Base-by-base conservation (phyloP, 2,888 invertebrate species). In the Caenorhabditis angaria region DNA sequence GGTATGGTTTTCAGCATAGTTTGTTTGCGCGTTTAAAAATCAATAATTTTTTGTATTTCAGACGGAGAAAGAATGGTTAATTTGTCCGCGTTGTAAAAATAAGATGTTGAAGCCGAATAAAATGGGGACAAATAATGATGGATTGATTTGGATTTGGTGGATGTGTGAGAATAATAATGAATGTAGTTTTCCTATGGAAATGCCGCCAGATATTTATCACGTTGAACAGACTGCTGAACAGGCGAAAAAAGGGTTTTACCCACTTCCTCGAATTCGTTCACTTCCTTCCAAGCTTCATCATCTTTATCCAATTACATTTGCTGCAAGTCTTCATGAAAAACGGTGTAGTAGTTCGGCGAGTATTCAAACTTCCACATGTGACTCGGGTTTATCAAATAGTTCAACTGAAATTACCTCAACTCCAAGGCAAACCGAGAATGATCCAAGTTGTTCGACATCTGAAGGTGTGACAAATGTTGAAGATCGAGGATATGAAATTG, bases 141-240 rank as follows among this genome's bases (percentile, higher is more conserved):
- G 72, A 22, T 8, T 47, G 18, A 47, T 24, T 8, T 59, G 50
- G 35, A 29, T 65, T 27, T 73, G 68, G 68, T 73, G 73, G 73
- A 32, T 69, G 2, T 73, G 73, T 60, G 62, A 65, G 24, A 68
- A 67, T 51, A 61, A 28, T 41, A 22, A 53, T n/a, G 72, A 18
- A 41, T 18, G 41, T 78, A 51, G 60, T 55, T 67, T 61, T 50
- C 22, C 47, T 51, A 14, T 84, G 32, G 79, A 81, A 48, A 79
- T 85, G 78, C 86, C 86, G 3, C 56, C 77, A 3, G 72, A 83
- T 4, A 77, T 86, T 35, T 86, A 77, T 58, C 82, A 83, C 76
- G 76, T 80, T 22, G 70, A 59, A 8, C 74, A 84, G 55, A 77
- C 75, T 6, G 48, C 77, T 1, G 65, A 72, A 1, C 77, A 86